Conservation (phyloP, 2,113 vertebrate species). For the Phyllopteryx taeniolatus region DNA sequence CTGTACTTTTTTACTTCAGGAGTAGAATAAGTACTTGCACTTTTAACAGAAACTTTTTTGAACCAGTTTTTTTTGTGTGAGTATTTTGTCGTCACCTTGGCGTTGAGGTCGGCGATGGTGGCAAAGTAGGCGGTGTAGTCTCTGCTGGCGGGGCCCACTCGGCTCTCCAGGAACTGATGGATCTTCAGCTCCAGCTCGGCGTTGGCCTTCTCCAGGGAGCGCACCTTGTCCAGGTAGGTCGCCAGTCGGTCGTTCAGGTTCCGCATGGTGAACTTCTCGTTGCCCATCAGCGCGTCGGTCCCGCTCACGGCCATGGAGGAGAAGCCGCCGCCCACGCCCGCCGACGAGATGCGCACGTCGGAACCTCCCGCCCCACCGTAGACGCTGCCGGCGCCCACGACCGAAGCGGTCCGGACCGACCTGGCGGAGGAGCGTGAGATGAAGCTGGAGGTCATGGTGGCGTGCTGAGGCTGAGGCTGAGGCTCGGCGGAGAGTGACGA, state of each 20-base stretch:
- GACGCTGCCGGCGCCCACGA: constrained; percentile 23
- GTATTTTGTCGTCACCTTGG: constrained; percentile 44
- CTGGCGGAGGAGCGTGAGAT: constrained; percentile 16
- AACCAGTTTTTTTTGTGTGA: neutral
- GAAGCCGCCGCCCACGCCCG: neutral
- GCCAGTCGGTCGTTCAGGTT: constrained; percentile 77
- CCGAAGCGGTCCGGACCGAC: constrained; percentile 42
- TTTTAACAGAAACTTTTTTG: too few species aligned
- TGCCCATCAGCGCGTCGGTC: constrained; percentile 30
- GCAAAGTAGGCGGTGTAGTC: constrained; percentile 46
- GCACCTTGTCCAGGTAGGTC: constrained; percentile 71
- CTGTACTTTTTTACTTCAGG: neutral
- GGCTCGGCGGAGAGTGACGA: constrained; percentile 35
- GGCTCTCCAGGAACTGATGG: constrained; percentile 59
- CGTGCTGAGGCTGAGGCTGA: constrained; percentile 27
- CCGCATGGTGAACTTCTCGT: constrained; percentile 74
- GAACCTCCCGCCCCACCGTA: constrained; percentile 44
- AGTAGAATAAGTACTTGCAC: too few species aligned
- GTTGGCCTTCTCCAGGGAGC: constrained; percentile 68
- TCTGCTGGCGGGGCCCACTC: constrained; percentile 7
- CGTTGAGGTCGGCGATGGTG: constrained; percentile 60
- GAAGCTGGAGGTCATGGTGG: constrained; percentile 3
- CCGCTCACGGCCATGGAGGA: neutral
- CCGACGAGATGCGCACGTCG: constrained; percentile 49
- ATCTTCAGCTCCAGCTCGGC: constrained; percentile 74